These are phyloP conservation scores for Chaetops frenatus DNA, from an alignment of 2,113 vertebrate genomes.

Conservation along the genomic window DNA sequence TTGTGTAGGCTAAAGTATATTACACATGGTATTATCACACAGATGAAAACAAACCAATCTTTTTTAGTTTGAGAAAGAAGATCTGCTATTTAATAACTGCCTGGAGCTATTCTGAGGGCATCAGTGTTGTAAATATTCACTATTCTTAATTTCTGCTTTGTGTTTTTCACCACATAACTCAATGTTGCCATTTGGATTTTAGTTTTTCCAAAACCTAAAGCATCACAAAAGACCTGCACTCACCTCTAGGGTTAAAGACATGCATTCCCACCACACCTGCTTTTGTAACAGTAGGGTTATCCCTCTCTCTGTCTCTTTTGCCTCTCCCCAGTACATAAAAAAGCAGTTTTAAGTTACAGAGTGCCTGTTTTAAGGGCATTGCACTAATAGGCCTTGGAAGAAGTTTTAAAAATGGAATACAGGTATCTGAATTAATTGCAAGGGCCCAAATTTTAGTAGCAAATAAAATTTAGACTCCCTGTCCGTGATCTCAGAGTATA, in stretches of 20 bases:
- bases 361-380: not conserved
- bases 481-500: not conserved
- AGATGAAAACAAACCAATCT: not conserved
- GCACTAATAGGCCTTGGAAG: not conserved
- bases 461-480: not conserved
- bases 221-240: not conserved
- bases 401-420: not conserved
- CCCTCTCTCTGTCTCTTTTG: not conserved
- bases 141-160: not conserved
- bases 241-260: not conserved
- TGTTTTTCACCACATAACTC: not conserved
- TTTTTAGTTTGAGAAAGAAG: not conserved
- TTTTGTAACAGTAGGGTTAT: not conserved
- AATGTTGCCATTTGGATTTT: not conserved
- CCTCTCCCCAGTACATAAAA: not conserved
- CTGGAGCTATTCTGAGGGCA: not conserved
- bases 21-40: not conserved
- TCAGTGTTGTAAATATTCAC: not conserved
- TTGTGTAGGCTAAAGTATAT: not conserved
- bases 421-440: not conserved
- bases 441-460: not conserved
- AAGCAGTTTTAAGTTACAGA: not conserved
- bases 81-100: not conserved
- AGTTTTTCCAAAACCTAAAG: not conserved
- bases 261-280: accelerated